Percentiles rank a stretch among this genome's conserved stretches.
These are phyloP conservation scores for Sminthurides aquaticus DNA, from an alignment of 2,888 invertebrate genomes.

Conservation along the genomic window DNA sequence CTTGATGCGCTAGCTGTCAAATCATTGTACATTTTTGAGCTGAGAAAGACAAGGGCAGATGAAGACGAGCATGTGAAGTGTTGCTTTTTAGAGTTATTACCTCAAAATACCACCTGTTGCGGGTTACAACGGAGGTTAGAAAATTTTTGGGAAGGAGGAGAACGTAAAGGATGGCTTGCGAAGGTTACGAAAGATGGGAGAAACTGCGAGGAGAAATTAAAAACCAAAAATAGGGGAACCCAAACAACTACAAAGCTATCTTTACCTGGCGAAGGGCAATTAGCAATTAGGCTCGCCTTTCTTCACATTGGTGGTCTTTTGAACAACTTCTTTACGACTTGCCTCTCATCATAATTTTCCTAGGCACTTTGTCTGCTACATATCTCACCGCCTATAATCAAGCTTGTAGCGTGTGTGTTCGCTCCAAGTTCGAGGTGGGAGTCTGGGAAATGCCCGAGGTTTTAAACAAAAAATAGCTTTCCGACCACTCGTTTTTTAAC, in stretches of 20 bases:
- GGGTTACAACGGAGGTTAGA: neutral
- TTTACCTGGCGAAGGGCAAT: constrained; percentile 11
- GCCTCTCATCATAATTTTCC: constrained; percentile 17
- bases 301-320: constrained; percentile 24
- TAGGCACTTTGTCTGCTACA: too few species aligned
- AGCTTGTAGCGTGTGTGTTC: too few species aligned
- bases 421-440: too few species aligned
- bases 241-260: neutral
- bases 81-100: neutral
- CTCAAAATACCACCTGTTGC: neutral
- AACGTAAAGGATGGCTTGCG: neutral
- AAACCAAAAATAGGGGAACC: neutral
- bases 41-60: too few species aligned
- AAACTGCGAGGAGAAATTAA: neutral
- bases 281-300: constrained; percentile 22
- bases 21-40: too few species aligned
- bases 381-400: neutral
- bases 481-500: too few species aligned
- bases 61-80: too few species aligned
- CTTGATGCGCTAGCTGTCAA: too few species aligned
- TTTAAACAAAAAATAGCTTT: too few species aligned
- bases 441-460: too few species aligned
- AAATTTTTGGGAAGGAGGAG: neutral
- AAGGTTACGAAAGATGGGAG: neutral
- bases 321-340: constrained; percentile 22